phyloP scores from a whole-genome alignment of 2,797 vertebrate genomes.

The Lemur catta region DNA sequence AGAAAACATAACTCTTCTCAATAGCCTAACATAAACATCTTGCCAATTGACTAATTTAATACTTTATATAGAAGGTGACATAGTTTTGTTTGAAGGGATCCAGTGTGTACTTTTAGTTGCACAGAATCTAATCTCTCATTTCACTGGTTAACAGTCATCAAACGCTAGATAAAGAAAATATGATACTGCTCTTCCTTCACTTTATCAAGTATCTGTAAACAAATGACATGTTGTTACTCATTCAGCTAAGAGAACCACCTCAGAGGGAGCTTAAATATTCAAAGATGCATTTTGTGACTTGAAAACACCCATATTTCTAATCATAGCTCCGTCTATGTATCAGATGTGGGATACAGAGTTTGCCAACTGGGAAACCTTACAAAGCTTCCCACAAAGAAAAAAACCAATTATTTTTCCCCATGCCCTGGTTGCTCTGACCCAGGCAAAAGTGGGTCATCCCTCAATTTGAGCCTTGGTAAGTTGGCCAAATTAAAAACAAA shows the following conservation, averaged over 20 bases:
- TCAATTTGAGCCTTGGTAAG: slow-evolving; percentile 42
- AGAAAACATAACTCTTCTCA: not conserved
- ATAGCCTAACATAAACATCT: not conserved
- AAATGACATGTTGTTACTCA: slow-evolving; percentile 14
- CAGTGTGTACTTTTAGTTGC: slow-evolving; percentile 69
- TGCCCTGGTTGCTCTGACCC: slow-evolving; percentile 50
- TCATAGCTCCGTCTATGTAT: not conserved
- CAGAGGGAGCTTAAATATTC: not conserved
- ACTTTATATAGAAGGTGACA: slow-evolving; percentile 64
- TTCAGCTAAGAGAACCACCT: not conserved
- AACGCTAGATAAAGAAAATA: slow-evolving; percentile 81
- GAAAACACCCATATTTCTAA: slow-evolving; percentile 4
- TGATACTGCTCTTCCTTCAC: slow-evolving; percentile 53
- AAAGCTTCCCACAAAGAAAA: slow-evolving; percentile 12
- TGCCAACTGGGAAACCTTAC: not conserved
- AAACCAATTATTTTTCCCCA: not conserved
- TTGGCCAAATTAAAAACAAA: slow-evolving; percentile 53
- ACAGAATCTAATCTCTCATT: slow-evolving; percentile 76
- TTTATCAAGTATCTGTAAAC: slow-evolving; percentile 8
- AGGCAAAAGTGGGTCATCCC: slow-evolving; percentile 62
- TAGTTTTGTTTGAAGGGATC: slow-evolving; percentile 67
- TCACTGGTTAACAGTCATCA: slow-evolving; percentile 82
- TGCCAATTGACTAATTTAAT: slow-evolving; percentile 66
- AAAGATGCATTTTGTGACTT: not conserved
- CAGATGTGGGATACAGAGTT: not conserved